Base-by-base conservation (phyloP, 1,140 invertebrate species). In the Steinernema feltiae region DNA sequence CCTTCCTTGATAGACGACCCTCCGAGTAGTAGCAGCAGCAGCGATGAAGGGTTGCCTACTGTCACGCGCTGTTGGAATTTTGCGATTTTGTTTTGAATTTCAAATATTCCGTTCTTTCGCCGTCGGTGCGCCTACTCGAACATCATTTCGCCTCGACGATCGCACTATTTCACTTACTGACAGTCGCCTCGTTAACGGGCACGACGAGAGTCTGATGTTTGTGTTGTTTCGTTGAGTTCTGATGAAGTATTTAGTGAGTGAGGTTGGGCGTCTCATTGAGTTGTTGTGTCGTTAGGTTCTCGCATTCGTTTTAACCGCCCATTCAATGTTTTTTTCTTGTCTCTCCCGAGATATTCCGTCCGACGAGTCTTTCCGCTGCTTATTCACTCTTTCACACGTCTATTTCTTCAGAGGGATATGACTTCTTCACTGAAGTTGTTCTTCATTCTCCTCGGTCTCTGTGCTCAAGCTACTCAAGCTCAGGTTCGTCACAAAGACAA, bases 251-350 rank as follows among this genome's bases (percentile, higher is more conserved):
- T 63, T 63, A 27, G 24, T 27, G 24, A 27, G 53, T n/a, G 24
- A 63, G 15, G 53, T 63, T 63, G 12, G 53, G 15, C 15, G 12
- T 21, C 53, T 63, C 53, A 27, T 3, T 15, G 24, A 63, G 15
- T 63, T 63, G 53, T 27, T 15, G 53, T 63, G 53, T n/a, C 53
- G 24, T 63, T 63, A 63, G 53, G 53, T 63, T 63, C 24, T 63
- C 24, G 12, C 24, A 21, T 27, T 63, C 24, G 12, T 17, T 21
- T 63, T 27, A 7, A 7, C 24, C 35, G 7, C 35, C 35, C 18
- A 7, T 41, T 41, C 35, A 27, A n/a, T 27, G 15, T 15, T 63
- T 63, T 63, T 27, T 21, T 27, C 53, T 63, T 46, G 41, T 46
- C n/a, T 12, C 41, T 46, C 7, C 7, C 41, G 7, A n/a, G 7